Evolutionary conservation across 1,140 invertebrate species (phyloP), one percentile per base, ranked within the genome.

Genomic region (Hyles euphorbiae): DNA sequence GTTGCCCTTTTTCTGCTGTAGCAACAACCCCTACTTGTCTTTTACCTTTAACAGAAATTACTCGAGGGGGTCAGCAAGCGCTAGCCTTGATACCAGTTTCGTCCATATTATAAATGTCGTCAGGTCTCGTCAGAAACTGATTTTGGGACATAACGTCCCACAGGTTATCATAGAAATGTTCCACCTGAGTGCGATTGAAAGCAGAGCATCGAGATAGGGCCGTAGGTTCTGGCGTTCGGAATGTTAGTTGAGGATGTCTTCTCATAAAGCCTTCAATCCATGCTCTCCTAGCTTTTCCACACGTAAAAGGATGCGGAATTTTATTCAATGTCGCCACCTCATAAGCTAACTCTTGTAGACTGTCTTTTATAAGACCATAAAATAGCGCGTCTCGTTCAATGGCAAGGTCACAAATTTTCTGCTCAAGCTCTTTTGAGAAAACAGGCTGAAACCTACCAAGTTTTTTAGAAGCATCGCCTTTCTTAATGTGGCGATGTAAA

Each of bases 61-160:
- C n/a, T n/a, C n/a, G n/a, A 56, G 48, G 32, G 34, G 78, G 72
- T 36, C 70, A 60, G 61, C 61, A 70, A 6, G 70, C 67, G 22
- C 72, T 83, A 6, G 71, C 77, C 33, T 57, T 61, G 32, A 83
- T 45, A 6, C 83, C 85, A 40, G 76, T 88, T 52, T 83, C 78
- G 62, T 82, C 53, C 22, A 77, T 59, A 71, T 88, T 88, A 56
- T 72, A 87, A 10, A 84, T 61, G 10, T 57, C 53, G 43, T 59
- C 56, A 8, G 61, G 22, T 22, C 22, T 22, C 22, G 22, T 22
- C 22, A 22, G n/a, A n/a, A n/a, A 1, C 2, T 22, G 22, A 22
- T 22, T 22, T 34, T 48, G 4, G 3, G 46, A 56, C 5, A 56
- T 10, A 46, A 56, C n/a, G 12, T 44, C 32, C 53, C 55, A 55